Evolutionary conservation across 2,113 vertebrate species (phyloP).

Genomic region (Cryptoleucopteryx plumbea): DNA sequence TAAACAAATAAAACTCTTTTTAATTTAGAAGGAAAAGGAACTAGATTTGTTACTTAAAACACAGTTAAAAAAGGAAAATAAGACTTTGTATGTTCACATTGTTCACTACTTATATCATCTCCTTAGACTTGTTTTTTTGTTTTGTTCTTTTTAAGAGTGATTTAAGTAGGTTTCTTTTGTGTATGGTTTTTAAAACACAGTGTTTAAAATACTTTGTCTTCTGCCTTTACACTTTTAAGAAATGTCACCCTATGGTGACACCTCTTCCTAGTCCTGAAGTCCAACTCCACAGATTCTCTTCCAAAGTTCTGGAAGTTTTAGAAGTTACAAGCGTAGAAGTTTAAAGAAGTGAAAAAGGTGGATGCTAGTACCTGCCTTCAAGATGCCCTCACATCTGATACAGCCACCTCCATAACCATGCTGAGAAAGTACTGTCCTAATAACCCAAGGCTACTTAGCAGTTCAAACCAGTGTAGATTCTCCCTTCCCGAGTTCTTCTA

Average conservation of each 20-base stretch:
- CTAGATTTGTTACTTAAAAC: neutral
- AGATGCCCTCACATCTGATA: neutral
- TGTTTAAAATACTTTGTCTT: neutral
- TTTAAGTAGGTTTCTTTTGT: neutral
- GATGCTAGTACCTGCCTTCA: neutral
- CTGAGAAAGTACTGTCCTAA: neutral
- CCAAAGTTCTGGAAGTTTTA: neutral
- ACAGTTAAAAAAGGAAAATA: neutral
- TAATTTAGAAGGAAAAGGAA: neutral
- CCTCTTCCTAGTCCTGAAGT: neutral
- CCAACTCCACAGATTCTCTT: neutral
- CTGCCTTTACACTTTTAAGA: neutral
- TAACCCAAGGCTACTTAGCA: neutral
- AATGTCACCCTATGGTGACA: neutral
- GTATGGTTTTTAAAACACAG: neutral
- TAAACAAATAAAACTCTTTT: neutral
- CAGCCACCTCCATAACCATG: neutral
- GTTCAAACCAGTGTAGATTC: neutral
- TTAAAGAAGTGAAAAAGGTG: neutral
- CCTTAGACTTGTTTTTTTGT: neutral
- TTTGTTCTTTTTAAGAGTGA: neutral
- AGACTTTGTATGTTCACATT: neutral
- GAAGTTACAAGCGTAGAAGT: neutral
- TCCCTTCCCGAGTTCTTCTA: neutral
- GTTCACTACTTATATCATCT: neutral